Conservation (phyloP, 64 coral and sea anemone species). For the Porites australiensis region DNA sequence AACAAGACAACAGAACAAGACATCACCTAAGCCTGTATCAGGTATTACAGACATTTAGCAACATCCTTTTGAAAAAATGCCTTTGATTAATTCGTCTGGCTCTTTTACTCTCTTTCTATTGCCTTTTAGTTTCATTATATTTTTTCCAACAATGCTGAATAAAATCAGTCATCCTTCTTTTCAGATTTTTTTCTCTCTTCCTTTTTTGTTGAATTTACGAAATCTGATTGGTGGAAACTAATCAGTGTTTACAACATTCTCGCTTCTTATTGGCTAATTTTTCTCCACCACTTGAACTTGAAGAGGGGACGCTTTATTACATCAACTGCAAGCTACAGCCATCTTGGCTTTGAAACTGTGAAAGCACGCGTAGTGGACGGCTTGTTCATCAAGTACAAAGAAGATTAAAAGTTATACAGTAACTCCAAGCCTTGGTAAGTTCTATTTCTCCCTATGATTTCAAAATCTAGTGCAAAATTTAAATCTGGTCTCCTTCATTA, state of each 20-base stretch:
- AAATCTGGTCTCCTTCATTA: neutral
- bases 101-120: too few species aligned
- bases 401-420: neutral
- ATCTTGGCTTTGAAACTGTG: too few species aligned
- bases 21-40: too few species aligned
- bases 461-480: neutral
- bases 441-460: neutral
- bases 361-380: too few species aligned
- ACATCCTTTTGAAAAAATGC: too few species aligned
- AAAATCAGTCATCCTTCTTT: neutral
- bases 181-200: neutral
- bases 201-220: neutral
- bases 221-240: neutral
- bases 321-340: neutral
- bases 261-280: slow-evolving; percentile 28
- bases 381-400: neutral
- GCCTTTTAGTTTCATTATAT: too few species aligned
- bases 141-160: too few species aligned
- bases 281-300: neutral
- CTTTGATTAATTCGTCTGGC: too few species aligned
- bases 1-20: too few species aligned
- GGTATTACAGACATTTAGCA: too few species aligned
- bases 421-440: slow-evolving; percentile 3
- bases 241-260: neutral
- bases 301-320: neutral